Percentiles rank a stretch among this genome's conserved stretches.
These are phyloP conservation scores for Egretta garzetta DNA, from an alignment of 2,113 vertebrate genomes.

Conservation along the genomic window DNA sequence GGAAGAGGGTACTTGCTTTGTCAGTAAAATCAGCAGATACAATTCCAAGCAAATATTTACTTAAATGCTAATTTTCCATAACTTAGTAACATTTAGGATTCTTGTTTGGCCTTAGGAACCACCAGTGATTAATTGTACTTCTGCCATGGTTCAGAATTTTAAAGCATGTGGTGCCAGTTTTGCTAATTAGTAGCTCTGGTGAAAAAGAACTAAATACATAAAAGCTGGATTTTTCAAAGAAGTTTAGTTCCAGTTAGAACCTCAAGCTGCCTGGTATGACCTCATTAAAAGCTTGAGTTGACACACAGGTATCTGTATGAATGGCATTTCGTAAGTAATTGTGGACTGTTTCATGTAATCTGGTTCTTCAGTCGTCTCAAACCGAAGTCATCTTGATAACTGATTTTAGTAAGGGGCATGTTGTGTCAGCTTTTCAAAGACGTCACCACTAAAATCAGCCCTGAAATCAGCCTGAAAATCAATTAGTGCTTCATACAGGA, in stretches of 20 bases:
- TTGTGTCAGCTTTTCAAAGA: neutral
- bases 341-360: neutral
- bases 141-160: neutral
- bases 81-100: neutral
- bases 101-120: neutral
- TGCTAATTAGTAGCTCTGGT: neutral
- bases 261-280: neutral
- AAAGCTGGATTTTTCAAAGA: neutral
- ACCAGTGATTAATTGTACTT: neutral
- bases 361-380: neutral
- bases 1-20: neutral
- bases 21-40: neutral
- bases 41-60: neutral
- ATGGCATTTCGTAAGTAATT: neutral
- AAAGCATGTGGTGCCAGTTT: neutral
- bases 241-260: neutral
- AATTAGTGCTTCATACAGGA: neutral
- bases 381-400: neutral
- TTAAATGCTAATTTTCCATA: neutral
- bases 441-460: neutral
- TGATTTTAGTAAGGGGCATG: neutral
- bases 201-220: neutral
- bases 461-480: neutral
- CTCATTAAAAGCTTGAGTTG: neutral
- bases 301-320: neutral